Percentiles rank a stretch among this genome's conserved stretches.
These are phyloP conservation scores for Varecia variegata DNA, from an alignment of 2,797 vertebrate species.

Conservation along the genomic window DNA sequence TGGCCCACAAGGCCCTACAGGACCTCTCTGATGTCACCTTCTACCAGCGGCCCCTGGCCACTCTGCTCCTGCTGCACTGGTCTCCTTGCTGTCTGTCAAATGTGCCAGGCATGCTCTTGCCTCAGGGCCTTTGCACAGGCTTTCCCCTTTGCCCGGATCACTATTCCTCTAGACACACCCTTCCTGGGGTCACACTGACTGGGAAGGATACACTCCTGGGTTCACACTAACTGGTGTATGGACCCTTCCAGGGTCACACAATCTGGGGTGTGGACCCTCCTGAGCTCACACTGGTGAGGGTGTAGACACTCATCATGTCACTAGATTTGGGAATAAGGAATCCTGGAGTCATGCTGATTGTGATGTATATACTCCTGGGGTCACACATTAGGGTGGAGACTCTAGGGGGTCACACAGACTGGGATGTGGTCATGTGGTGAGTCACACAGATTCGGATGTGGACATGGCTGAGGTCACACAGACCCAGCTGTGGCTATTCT, in stretches of 20 bases:
- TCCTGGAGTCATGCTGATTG: not conserved
- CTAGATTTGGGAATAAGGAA: not conserved
- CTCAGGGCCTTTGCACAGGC: not conserved
- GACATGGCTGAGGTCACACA: not conserved
- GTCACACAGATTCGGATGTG: not conserved
- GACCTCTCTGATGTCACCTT: not conserved
- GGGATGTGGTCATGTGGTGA: not conserved
- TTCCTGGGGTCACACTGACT: not conserved
- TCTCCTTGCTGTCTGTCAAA: not conserved
- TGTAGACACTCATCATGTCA: not conserved
- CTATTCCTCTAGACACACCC: not conserved
- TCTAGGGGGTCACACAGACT: not conserved
- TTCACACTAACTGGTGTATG: not conserved
- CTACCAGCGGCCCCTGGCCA: not conserved
- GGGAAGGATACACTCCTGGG: not conserved
- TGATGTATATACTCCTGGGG: not conserved
- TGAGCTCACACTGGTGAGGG: not conserved
- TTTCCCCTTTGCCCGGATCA: not conserved
- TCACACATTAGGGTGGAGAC: not conserved
- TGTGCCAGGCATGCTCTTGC: not conserved
- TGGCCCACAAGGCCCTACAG: not conserved
- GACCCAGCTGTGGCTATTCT: not conserved
- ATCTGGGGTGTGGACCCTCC: not conserved
- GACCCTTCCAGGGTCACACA: not conserved
- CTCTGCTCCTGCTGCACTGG: not conserved